These are phyloP conservation scores for Phoxinus dragarum DNA, from an alignment of 2,797 vertebrate genomes.

Conservation along the genomic window DNA sequence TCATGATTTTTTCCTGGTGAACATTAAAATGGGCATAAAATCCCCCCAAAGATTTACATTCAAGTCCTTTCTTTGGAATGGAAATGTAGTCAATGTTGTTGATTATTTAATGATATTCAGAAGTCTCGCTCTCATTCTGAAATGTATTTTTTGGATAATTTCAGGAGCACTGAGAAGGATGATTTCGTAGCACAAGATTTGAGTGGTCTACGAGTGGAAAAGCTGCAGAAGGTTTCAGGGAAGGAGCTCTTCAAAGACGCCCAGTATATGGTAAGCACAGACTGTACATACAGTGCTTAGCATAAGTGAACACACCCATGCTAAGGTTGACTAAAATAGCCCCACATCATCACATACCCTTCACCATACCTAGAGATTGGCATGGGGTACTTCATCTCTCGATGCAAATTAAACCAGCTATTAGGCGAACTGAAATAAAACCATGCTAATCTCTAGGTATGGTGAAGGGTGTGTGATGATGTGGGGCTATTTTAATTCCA, in stretches of 20 bases:
- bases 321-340: no score
- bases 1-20: background rate
- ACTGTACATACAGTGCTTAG: background rate
- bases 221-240: constrained; percentile 71
- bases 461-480: no score
- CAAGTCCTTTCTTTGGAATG: background rate
- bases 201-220: constrained; percentile 63
- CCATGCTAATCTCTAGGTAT: no score
- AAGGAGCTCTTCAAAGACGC: constrained; percentile 75
- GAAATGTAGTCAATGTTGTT: background rate
- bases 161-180: constrained; percentile 73
- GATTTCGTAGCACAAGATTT: constrained; percentile 69
- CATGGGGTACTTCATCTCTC: no score
- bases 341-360: no score
- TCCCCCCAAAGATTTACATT: background rate
- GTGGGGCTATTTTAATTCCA: no score
- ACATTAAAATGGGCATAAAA: no score
- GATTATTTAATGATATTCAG: background rate
- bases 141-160: background rate
- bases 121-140: background rate
- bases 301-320: no score
- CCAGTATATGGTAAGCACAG: constrained; percentile 72
- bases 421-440: no score
- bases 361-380: no score
- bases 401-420: no score